Evolutionary conservation across 2,888 invertebrate genomes (phyloP), one percentile per base, ranked within the genome.

Genomic region (Petrophora chlorosata): DNA sequence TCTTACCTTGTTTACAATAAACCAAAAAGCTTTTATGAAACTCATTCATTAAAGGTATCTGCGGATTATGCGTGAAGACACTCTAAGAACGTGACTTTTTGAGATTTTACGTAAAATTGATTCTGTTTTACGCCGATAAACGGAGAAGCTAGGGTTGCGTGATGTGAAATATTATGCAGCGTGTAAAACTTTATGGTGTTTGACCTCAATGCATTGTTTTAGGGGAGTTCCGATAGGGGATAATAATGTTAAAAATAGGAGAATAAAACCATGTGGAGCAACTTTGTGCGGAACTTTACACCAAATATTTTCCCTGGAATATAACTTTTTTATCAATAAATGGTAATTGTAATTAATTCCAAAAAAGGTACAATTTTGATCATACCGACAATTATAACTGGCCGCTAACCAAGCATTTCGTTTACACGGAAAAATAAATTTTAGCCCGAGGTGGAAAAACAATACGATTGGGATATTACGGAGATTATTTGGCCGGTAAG

Each of bases 1-100:
- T 83, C 78, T 75, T 72, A 76, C 75, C 72, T 76, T 85, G 84
- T 86, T 85, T 84, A 82, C 82, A 82, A 83, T 83, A 79, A 82
- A 81, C 78, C 75, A 73, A 81, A 79, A 79, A 74, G 80, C 79
- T 79, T 83, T 83, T 79, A 81, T 78, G 77, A 76, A 79, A 73
- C 70, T 69, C 73, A 77, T 81, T 78, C 77, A 79, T 82, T 80
- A 79, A 76, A 76, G 67, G 67, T 73, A 78, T 76, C 76, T 74
- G 64, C 63, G 70, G 77, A 80, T 81, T 81, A 79, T 81, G 82
- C 81, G 76, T 78, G 74, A 76, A 76, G 78, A 73, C 75, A 76
- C 65, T 65, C 74, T 63, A 49, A 64, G 75, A 68, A 77, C 82
- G 80, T 79, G 80, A 77, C 79, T 82, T 82, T n/a, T 80, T 63